Conservation (phyloP, 2,888 invertebrate genomes). For the Drosophila acutilabella region DNA sequence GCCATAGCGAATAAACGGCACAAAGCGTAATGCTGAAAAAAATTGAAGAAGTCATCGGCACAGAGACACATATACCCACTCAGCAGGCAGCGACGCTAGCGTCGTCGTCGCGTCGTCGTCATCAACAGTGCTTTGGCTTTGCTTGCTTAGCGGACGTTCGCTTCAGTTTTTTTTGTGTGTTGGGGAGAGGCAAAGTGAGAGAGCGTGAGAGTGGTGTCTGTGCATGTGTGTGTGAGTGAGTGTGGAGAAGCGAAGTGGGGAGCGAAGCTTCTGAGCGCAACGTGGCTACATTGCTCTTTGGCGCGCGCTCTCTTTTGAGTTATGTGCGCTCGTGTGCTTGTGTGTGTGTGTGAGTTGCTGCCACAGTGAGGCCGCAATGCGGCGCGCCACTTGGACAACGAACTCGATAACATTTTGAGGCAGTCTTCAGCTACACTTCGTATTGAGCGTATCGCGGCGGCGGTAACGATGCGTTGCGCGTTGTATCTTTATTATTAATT, state of each 20-base stretch:
- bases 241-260: not conserved
- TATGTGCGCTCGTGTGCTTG: constrained; percentile 7
- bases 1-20: constrained; percentile 78
- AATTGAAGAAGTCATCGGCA: constrained; percentile 82
- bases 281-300: constrained; percentile 44
- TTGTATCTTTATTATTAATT: constrained; percentile 80
- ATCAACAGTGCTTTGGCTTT: constrained; percentile 44
- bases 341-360: constrained; percentile 55
- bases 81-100: constrained; percentile 60
- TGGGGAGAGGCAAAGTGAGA: not conserved
- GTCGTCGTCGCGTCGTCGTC: constrained; percentile 23
- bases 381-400: constrained; percentile 82
- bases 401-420: constrained; percentile 85
- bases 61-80: constrained; percentile 84
- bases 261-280: constrained; percentile 39
- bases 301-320: constrained; percentile 39
- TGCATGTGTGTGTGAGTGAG: not conserved
- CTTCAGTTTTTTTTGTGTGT: not conserved
- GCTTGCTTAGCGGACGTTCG: constrained; percentile 12
- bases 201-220: constrained; percentile 1
- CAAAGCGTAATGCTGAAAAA: constrained; percentile 71
- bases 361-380: constrained; percentile 71
- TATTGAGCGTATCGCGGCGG: constrained; percentile 85
- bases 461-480: constrained; percentile 83
- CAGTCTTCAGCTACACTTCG: constrained; percentile 86